Evolutionary conservation across 2,888 invertebrate genomes (phyloP), one percentile per base, ranked within the genome.

Genomic region (Ryuthela nishihirai): DNA sequence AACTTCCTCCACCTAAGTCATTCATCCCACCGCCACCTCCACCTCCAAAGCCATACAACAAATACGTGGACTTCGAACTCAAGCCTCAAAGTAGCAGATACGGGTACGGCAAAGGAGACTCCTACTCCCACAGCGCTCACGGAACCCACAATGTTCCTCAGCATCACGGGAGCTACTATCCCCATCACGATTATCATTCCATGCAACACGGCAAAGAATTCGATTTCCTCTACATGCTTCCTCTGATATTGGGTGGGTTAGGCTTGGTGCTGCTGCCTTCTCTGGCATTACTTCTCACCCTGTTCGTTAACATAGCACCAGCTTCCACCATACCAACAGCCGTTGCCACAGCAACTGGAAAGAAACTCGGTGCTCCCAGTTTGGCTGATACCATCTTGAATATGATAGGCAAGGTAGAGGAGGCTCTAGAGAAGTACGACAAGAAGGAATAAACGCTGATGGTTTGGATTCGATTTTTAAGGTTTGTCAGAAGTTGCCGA

Each of bases 251-350:
- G 12, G 59, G 53, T 20, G 59, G 59, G 2, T 48, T 59, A 10
- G 59, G 38, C 12, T 29, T 59, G 39, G n/a, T 53, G 7, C 9
- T 59, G n/a, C 48, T 59, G 12, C 59, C 59, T 3, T 9, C 53
- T 6, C 12, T 53, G 10, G 48, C 53, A 17, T 17, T 59, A 23
- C 21, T 59, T 39, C 44, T 59, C 2, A 59, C 59, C 17, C 32
- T 59, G 23, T 47, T 50, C 10, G 59, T 59, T 2, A 59, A 59
- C 32, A 53, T 59, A 18, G 53, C 52, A 7, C 59, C 59, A 3
- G 53, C 47, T 1, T 44, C 43, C 20, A 48, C 36, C 34, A 59
- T 59, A 15, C 59, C 59, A 20, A 59, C 59, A 12, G 59, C 59
- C 20, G 48, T 53, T 12, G 53, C 59, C 3, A 53, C 53, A 3